phyloP scores from a whole-genome alignment of 2,113 vertebrate species.

The Alaudala cheleensis region DNA sequence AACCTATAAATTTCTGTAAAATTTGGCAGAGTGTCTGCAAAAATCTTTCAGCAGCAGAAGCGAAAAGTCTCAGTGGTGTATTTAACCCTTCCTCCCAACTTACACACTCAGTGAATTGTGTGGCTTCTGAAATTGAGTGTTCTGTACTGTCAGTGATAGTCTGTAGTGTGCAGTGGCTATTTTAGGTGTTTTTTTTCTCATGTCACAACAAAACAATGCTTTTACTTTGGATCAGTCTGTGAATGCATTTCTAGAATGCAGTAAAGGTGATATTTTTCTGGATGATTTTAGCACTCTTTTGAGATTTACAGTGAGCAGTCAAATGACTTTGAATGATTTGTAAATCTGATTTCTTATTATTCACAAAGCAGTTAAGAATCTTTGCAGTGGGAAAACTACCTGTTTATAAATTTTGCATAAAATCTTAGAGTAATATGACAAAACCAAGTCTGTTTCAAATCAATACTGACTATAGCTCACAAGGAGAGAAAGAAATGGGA shows the following conservation, averaged over 20 bases:
- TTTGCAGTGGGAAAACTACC: neutral
- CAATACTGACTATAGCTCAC: neutral
- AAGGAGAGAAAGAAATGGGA: neutral
- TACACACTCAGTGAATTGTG: neutral
- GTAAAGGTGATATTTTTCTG: neutral
- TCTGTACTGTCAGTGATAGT: neutral
- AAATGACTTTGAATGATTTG: neutral
- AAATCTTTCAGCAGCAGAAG: neutral
- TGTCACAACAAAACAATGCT: neutral
- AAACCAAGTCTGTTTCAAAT: neutral
- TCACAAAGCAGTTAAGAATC: neutral
- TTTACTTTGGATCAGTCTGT: neutral
- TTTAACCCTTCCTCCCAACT: fast-evolving
- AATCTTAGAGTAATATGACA: neutral
- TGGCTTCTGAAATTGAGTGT: neutral
- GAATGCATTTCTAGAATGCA: neutral
- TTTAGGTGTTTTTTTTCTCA: neutral
- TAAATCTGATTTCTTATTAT: neutral
- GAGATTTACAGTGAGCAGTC: neutral
- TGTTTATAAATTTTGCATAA: neutral
- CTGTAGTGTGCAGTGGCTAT: neutral
- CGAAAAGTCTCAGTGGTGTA: neutral
- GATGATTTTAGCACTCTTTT: neutral
- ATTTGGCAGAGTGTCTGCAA: neutral
- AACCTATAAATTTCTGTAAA: neutral